Percentiles rank a stretch among this genome's conserved stretches.
Conservation (phyloP, 1,140 invertebrate genomes). For the Cotesia typhae region DNA sequence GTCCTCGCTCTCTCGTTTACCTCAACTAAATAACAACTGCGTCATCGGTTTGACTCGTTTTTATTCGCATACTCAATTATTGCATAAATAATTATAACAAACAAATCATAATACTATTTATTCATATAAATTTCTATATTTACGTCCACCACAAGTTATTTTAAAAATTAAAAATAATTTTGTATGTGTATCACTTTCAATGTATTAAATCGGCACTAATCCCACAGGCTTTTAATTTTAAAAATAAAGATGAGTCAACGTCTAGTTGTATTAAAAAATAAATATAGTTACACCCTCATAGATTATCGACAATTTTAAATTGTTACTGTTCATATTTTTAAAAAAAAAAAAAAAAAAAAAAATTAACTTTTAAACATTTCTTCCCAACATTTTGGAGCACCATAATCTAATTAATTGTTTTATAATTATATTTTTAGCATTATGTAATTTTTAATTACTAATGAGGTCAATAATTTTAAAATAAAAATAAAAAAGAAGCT, state of each 20-base stretch:
- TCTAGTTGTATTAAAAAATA: slow-evolving; percentile 28
- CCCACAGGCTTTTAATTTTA: slow-evolving; percentile 35
- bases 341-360: too few species aligned
- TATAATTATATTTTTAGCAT: neutral
- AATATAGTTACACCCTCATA: slow-evolving; percentile 38
- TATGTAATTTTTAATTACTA: neutral
- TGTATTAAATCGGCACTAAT: neutral
- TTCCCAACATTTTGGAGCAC: neutral
- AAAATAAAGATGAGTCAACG: slow-evolving; percentile 46
- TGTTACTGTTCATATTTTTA: neutral
- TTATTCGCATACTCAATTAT: slow-evolving; percentile 6
- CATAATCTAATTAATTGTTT: too few species aligned
- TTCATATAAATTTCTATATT: too few species aligned
- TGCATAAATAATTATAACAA: too few species aligned
- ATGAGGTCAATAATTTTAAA: too few species aligned
- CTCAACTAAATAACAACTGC: slow-evolving; percentile 42
- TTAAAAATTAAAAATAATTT: neutral
- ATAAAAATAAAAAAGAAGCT: neutral
- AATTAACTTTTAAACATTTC: too few species aligned
- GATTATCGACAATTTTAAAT: slow-evolving; percentile 12
- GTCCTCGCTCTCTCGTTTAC: slow-evolving; percentile 43
- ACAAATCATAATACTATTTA: too few species aligned
- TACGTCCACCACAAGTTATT: too few species aligned
- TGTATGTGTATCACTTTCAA: neutral
- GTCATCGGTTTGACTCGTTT: neutral